Evolutionary conservation across 2,888 invertebrate genomes (phyloP).

Genomic region (Tridacna gigas): DNA sequence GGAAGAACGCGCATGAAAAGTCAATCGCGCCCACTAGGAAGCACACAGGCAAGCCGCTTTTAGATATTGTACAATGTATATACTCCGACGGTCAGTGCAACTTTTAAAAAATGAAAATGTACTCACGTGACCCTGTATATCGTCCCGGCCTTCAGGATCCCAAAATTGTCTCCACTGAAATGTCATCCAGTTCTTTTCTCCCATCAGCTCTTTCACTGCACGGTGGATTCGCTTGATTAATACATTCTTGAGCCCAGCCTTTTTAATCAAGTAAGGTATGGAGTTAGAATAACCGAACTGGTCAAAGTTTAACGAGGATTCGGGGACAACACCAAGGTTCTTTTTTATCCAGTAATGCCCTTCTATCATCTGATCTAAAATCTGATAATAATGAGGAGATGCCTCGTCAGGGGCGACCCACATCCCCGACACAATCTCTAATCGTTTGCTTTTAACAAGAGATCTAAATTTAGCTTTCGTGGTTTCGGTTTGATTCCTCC

Average conservation of each 20-base stretch:
- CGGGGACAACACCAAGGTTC: conserved; percentile 85
- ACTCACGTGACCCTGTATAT: conserved; percentile 86
- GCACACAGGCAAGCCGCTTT: no score
- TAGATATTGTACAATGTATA: no score
- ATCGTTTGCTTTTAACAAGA: conserved; percentile 71
- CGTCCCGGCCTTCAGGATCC: conserved; percentile 81
- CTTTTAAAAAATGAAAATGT: background rate
- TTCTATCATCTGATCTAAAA: conserved; percentile 80
- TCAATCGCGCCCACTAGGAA: no score
- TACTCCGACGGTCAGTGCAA: no score
- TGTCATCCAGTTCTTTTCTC: conserved; percentile 92
- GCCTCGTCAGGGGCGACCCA: conserved; percentile 83
- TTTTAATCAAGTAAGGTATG: conserved; percentile 77
- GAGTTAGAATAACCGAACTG: conserved; percentile 82
- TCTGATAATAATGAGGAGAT: conserved; percentile 75
- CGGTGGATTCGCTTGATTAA: conserved; percentile 85
- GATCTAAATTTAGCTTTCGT: conserved; percentile 58
- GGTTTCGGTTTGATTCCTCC: conserved; percentile 65
- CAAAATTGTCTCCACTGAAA: conserved; percentile 95
- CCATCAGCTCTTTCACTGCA: conserved; percentile 93
- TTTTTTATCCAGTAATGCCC: conserved; percentile 80
- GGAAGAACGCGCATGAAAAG: no score
- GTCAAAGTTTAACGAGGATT: conserved; percentile 79
- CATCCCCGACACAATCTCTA: conserved; percentile 81
- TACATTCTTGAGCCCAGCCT: conserved; percentile 76